Evolutionary conservation across 2,797 vertebrate species (phyloP).

Genomic region (Tympanoctomys barrerae): DNA sequence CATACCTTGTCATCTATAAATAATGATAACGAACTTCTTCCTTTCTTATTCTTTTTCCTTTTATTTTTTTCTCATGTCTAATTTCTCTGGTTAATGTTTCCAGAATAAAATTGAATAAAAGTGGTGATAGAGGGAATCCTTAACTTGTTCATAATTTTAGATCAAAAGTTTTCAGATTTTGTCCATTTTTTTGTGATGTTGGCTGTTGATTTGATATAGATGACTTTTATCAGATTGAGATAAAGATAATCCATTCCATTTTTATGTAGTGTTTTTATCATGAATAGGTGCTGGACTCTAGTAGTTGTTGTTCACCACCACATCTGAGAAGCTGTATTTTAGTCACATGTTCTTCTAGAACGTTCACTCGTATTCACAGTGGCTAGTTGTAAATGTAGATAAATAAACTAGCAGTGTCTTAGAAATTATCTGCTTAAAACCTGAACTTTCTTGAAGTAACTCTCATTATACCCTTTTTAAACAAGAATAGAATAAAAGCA

Average conservation of each 20-base stretch:
- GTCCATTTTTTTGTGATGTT: background rate
- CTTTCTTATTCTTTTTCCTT: background rate
- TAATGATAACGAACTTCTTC: background rate
- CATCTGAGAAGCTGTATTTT: background rate
- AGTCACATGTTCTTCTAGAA: background rate
- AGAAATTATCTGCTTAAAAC: background rate
- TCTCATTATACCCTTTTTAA: background rate
- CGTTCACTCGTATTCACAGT: background rate
- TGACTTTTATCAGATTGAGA: background rate
- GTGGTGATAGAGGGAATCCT: background rate
- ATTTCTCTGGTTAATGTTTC: background rate
- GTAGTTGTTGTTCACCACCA: background rate
- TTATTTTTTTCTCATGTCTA: background rate
- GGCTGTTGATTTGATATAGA: background rate
- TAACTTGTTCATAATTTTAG: background rate
- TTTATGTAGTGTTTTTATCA: background rate
- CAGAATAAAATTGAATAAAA: background rate
- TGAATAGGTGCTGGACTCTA: background rate
- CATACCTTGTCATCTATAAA: background rate
- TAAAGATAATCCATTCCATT: background rate
- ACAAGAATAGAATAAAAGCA: background rate
- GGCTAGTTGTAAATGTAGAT: background rate
- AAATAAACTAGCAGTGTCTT: background rate
- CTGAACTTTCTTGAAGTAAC: background rate
- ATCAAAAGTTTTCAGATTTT: background rate